Base-by-base conservation (phyloP, 2,797 vertebrate genomes). In the Margarornis squamiger region DNA sequence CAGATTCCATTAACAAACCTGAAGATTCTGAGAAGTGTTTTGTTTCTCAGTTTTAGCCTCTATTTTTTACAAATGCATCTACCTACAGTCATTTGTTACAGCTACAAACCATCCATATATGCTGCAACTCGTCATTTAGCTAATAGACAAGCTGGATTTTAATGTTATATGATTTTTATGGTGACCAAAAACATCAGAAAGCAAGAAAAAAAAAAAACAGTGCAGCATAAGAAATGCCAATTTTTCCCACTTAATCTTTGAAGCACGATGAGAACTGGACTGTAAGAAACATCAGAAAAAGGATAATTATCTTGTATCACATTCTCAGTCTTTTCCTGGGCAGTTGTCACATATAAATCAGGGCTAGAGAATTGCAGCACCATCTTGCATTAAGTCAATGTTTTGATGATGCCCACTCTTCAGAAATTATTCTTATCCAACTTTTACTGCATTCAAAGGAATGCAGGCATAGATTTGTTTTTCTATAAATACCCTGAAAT, bases 281-380 rank as follows among this genome's bases (percentile, higher is more conserved):
- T 15, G 7, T 21, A 55, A 66, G 36, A 93, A 94, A 59, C 13
- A 66, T 30, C 8, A 58, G 13, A 22, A 73, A 79, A 77, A 51
- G 20, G 26, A 39, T 32, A 75, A 17, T 59, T 52, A 63, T 17
- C 45, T 81, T 6, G 0, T 17, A 46, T 10, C 22, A 32, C 0
- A 0, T 34, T 55, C 29, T 46, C 27, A 27, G 3, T 6, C 70
- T 82, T 66, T 34, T 34, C 14, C 57, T 43, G 52, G 12, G 48
- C 20, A 86, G 20, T 13, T 49, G 54, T 32, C 43, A 84, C 1
- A 2, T 61, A 32, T 14, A 61, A 55, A 41, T 5, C 13, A 8
- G 12, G 5, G 14, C 19, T 58, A 70, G 10, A 52, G 22, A 88
- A 86, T 20, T 84, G 38, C n/a, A 90, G 58, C 18, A 84, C 30